These are phyloP conservation scores for Hedya salicella DNA, from an alignment of 2,888 invertebrate genomes.

Conservation along the genomic window DNA sequence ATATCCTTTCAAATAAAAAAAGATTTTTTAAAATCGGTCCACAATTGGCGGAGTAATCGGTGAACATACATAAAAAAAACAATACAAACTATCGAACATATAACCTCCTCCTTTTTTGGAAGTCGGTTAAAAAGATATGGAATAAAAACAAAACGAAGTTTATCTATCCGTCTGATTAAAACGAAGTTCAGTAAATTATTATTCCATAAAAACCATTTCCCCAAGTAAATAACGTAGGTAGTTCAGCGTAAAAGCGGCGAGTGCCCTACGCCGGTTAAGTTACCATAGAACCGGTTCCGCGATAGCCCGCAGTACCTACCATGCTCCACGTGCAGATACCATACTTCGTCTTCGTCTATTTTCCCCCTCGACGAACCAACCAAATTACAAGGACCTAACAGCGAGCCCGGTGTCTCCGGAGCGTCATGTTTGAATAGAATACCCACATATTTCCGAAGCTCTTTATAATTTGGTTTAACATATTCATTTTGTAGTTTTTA, in stretches of 20 bases:
- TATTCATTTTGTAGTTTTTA: conserved; percentile 55
- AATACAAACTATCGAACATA: too few species aligned
- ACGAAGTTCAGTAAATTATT: not conserved
- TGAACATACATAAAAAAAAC: too few species aligned
- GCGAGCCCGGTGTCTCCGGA: not conserved
- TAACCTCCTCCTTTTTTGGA: too few species aligned
- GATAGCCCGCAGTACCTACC: conserved; percentile 57
- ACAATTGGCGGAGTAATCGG: too few species aligned
- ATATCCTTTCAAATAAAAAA: too few species aligned
- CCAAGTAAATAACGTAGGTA: conserved; percentile 51
- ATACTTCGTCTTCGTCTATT: conserved; percentile 80
- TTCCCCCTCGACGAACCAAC: conserved; percentile 59
- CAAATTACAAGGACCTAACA: conserved; percentile 43
- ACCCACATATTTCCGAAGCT: conserved; percentile 33
- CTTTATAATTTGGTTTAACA: conserved; percentile 49
- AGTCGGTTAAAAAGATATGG: too few species aligned
- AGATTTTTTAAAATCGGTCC: too few species aligned
- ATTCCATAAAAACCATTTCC: conserved; percentile 16
- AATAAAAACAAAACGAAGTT: too few species aligned
- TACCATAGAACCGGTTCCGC: conserved; percentile 74
- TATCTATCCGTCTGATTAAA: not conserved
- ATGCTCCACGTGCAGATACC: conserved; percentile 72
- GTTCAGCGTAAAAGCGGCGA: conserved; percentile 60
- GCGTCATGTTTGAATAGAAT: conserved; percentile 16
- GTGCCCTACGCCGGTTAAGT: conserved; percentile 68